These are phyloP conservation scores for Harpalus rubripes DNA, from an alignment of 2,888 invertebrate species.

Conservation along the genomic window DNA sequence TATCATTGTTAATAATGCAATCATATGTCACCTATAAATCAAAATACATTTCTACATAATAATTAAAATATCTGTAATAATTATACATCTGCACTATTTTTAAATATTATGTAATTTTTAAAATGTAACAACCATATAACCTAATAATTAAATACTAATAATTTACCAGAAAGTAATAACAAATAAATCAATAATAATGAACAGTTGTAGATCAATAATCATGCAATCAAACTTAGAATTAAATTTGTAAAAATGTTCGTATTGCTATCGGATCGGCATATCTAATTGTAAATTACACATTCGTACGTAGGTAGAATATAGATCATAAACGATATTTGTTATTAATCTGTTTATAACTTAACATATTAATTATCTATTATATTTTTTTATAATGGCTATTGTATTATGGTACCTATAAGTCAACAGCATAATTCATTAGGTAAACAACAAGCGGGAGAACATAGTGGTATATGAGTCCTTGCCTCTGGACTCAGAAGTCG, in stretches of 20 bases:
- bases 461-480: no score
- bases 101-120: constrained; percentile 19
- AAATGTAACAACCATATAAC: constrained; percentile 6
- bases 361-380: neutral
- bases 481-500: no score
- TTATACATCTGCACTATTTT: constrained; percentile 24
- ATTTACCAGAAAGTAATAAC: constrained; percentile 19
- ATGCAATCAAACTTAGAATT: constrained; percentile 35
- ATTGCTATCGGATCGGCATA: constrained; percentile 17
- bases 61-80: constrained; percentile 32
- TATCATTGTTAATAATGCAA: neutral
- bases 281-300: neutral
- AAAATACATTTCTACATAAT: neutral
- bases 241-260: neutral
- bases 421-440: no score
- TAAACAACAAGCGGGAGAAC: no score
- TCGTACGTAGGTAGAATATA: neutral
- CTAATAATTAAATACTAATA: constrained; percentile 29
- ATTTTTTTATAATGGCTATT: neutral
- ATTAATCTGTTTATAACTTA: neutral
- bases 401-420: no score
- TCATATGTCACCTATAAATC: neutral
- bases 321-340: neutral
- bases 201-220: constrained; percentile 20
- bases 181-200: constrained; percentile 35